A percentile compares a stretch with the other conserved stretches of the same genome.
Conservation (phyloP, 2,797 vertebrate genomes). For the Paedocypris micromegethes region DNA sequence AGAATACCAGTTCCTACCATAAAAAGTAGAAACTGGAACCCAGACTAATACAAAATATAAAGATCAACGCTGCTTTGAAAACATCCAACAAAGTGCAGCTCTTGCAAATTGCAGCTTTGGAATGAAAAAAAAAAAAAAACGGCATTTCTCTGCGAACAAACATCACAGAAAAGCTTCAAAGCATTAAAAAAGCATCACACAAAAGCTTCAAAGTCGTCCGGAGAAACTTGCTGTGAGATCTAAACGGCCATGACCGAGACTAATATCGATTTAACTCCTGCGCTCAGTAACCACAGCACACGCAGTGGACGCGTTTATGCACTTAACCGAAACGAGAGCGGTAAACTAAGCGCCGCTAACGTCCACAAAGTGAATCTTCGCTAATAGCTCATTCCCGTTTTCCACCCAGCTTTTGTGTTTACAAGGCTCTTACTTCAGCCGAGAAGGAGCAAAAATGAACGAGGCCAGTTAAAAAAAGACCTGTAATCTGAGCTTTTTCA, state of each 20-base stretch:
- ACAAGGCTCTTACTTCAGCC: conserved; percentile 47
- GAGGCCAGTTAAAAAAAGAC: conserved; percentile 20
- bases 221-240: conserved; percentile 22
- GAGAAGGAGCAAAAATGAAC: conserved; percentile 38
- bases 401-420: conserved; percentile 50
- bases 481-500: conserved; percentile 47
- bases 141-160: background rate
- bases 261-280: conserved; percentile 29
- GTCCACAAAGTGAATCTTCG: conserved; percentile 41
- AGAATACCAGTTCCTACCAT: too few species aligned
- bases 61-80: too few species aligned
- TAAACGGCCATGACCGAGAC: conserved; percentile 16
- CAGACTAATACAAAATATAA: too few species aligned
- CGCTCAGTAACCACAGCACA: conserved; percentile 15
- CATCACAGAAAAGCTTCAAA: conserved; percentile 19
- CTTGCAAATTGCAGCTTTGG: conserved; percentile 8
- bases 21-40: too few species aligned
- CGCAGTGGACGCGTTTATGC: conserved; percentile 28
- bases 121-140: conserved; percentile 14
- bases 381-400: conserved; percentile 45
- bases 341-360: conserved; percentile 41
- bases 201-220: conserved; percentile 25
- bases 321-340: conserved; percentile 34
- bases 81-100: too few species aligned
- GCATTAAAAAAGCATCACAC: conserved; percentile 8